Evolutionary conservation across 2,113 vertebrate species (phyloP).

Genomic region (Eonycteris spelaea): DNA sequence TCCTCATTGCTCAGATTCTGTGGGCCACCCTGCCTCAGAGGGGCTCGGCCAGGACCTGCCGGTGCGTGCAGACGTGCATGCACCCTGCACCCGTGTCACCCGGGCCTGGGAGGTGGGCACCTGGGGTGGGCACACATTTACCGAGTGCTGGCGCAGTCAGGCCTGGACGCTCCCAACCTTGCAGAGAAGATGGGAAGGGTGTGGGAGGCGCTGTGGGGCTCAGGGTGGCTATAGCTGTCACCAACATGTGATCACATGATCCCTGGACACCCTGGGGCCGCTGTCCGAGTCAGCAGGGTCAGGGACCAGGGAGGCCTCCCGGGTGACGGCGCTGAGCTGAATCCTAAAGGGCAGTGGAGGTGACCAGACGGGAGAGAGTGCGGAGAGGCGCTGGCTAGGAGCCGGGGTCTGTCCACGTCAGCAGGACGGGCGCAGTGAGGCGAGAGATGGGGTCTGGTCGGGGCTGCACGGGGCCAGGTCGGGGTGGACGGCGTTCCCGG

Average conservation of each 20-base stretch:
- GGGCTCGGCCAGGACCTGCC: neutral
- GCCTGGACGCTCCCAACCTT: too few species aligned
- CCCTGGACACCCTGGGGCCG: neutral
- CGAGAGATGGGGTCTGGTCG: neutral
- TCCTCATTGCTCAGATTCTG: too few species aligned
- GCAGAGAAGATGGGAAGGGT: neutral
- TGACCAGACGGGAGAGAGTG: neutral
- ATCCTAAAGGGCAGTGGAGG: neutral
- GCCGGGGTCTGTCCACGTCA: neutral
- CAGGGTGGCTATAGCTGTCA: too few species aligned
- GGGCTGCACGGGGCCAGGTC: rapidly evolving
- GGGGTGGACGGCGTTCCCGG: rapidly evolving
- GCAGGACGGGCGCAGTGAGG: neutral
- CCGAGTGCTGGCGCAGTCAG: too few species aligned
- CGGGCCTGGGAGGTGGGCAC: too few species aligned
- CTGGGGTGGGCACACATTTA: neutral
- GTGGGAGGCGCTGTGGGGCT: too few species aligned
- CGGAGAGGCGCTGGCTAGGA: neutral
- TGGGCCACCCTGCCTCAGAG: too few species aligned
- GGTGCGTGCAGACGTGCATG: too few species aligned
- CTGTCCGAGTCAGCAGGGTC: neutral
- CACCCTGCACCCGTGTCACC: too few species aligned
- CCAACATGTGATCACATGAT: too few species aligned
- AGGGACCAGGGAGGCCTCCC: neutral
- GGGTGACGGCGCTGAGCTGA: neutral